These are phyloP conservation scores for Oryctes rhinoceros DNA, from an alignment of 1,140 invertebrate species.

Conservation along the genomic window DNA sequence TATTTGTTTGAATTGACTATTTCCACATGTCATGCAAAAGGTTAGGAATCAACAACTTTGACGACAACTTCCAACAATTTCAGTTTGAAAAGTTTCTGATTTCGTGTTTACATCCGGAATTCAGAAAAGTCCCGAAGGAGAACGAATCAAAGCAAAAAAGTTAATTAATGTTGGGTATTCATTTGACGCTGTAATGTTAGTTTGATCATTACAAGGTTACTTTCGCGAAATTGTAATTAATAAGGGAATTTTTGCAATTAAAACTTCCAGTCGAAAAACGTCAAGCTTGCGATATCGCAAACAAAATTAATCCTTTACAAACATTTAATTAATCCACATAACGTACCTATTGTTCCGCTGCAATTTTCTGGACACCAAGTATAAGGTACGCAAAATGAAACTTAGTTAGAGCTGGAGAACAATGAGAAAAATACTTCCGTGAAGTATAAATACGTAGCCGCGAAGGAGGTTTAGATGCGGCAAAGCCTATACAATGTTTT, in stretches of 20 bases:
- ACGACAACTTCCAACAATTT: no score
- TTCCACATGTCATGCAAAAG: no score
- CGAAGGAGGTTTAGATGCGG: background rate
- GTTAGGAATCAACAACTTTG: no score
- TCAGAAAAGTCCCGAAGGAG: no score
- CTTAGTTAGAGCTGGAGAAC: background rate
- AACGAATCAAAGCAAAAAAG: background rate
- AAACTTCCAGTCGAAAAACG: slow-evolving; percentile 13
- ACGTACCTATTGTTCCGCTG: background rate
- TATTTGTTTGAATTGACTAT: no score
- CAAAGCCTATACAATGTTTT: background rate
- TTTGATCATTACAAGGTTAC: background rate
- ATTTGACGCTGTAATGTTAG: background rate
- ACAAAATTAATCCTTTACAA: slow-evolving; percentile 10
- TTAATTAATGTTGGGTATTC: background rate
- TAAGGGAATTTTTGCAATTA: slow-evolving; percentile 14
- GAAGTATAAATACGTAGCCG: background rate
- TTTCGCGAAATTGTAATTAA: background rate
- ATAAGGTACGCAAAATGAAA: background rate
- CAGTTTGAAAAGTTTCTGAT: no score
- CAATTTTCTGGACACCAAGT: background rate
- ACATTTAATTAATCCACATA: background rate
- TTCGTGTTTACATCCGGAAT: no score
- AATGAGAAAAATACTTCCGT: background rate
- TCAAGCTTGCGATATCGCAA: background rate